Percentiles rank a stretch among this genome's conserved stretches.
These are phyloP conservation scores for Drosophila hawaiiensis DNA, from an alignment of 2,888 invertebrate species.

Conservation along the genomic window DNA sequence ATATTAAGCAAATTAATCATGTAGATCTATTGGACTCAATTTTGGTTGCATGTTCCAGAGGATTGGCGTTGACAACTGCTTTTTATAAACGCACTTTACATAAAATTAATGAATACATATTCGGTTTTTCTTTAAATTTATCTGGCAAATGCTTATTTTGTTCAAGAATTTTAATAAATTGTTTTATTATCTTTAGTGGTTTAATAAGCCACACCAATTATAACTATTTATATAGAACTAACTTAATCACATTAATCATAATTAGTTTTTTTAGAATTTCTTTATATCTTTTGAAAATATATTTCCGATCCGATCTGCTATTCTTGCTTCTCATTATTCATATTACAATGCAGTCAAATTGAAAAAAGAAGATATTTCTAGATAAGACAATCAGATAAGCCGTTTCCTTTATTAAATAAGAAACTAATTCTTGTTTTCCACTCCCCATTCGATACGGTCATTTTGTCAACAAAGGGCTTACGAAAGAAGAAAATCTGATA, in stretches of 20 bases:
- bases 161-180: background rate
- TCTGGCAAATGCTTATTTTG: background rate
- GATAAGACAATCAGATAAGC: background rate
- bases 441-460: constrained; percentile 26
- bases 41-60: background rate
- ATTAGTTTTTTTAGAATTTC: background rate
- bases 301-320: background rate
- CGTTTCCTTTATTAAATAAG: constrained; percentile 3
- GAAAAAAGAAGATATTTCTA: constrained; percentile 4
- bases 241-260: background rate
- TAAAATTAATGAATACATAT: background rate
- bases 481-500: constrained; percentile 39
- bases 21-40: background rate
- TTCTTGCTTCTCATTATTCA: constrained; percentile 5
- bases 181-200: background rate
- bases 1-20: background rate
- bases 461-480: constrained; percentile 39
- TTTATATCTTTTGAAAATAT: background rate
- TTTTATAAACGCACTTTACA: background rate
- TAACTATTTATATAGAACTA: background rate
- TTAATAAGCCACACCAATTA: background rate
- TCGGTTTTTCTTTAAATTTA: background rate
- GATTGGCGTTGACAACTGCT: background rate
- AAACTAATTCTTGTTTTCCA: background rate
- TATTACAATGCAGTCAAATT: constrained; percentile 19